phyloP scores from a whole-genome alignment of 2,888 invertebrate genomes.

The Cryptus viduatorius region DNA sequence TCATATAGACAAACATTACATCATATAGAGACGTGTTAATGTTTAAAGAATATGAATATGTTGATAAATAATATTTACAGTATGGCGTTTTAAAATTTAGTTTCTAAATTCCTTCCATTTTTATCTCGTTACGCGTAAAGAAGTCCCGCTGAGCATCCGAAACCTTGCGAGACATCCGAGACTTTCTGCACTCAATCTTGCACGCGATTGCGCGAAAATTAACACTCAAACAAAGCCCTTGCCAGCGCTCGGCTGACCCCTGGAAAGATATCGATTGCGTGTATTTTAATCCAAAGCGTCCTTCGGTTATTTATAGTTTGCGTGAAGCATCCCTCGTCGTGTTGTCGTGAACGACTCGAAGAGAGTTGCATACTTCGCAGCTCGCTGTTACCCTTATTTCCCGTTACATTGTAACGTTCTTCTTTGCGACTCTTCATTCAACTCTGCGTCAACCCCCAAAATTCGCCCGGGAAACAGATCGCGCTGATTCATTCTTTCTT shows the following conservation, averaged over 20 bases:
- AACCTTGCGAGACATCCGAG: neutral
- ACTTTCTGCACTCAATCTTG: neutral
- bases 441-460: neutral
- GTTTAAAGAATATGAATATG: too few species aligned
- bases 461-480: neutral
- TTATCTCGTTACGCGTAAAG: too few species aligned
- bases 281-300: slow-evolving; percentile 54
- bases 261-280: slow-evolving; percentile 57
- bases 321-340: slow-evolving; percentile 14
- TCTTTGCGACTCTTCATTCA: neutral
- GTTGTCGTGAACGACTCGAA: neutral
- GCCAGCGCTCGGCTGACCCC: slow-evolving; percentile 21
- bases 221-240: slow-evolving; percentile 25
- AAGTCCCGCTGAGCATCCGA: neutral
- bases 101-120: too few species aligned
- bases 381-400: neutral
- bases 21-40: too few species aligned
- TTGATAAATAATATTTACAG: too few species aligned
- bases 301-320: slow-evolving; percentile 52
- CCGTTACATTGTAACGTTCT: neutral
- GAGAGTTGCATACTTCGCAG: slow-evolving; percentile 1
- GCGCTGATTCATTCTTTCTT: neutral
- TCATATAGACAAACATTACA: too few species aligned
- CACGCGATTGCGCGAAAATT: slow-evolving; percentile 57
- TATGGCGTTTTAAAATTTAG: too few species aligned